Conservation (phyloP, 2,113 vertebrate species). For the Lota lota region DNA sequence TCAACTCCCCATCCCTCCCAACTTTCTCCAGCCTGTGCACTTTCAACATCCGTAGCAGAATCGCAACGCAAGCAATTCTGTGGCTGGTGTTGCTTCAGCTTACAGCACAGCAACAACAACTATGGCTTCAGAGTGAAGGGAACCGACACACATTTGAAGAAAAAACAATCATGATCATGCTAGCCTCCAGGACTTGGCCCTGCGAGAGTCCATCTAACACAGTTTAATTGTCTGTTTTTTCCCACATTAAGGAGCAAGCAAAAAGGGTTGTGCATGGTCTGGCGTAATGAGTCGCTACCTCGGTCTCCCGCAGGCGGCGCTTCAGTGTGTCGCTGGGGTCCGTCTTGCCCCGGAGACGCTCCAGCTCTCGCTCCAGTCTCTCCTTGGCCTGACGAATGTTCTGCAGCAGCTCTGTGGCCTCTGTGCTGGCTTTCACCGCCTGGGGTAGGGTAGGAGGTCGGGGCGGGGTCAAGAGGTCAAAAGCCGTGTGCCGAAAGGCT, state of each 20-base stretch:
- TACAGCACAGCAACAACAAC: too few relatives aligned
- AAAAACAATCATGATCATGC: too few relatives aligned
- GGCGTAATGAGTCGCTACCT: constrained; percentile 70
- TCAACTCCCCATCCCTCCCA: too few relatives aligned
- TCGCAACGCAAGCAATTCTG: too few relatives aligned
- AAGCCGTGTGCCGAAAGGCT: constrained; percentile 25
- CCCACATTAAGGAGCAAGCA: not conserved
- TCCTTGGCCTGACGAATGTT: constrained; percentile 98
- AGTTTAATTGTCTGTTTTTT: too few relatives aligned
- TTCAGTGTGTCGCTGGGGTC: constrained; percentile 93
- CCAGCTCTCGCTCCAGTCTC: constrained; percentile 89
- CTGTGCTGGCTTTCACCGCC: constrained; percentile 97
- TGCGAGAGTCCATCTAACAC: too few relatives aligned
- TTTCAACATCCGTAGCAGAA: too few relatives aligned
- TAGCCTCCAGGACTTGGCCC: too few relatives aligned
- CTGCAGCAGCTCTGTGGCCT: constrained; percentile 96
- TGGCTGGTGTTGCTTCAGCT: too few relatives aligned
- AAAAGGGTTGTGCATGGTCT: constrained; percentile 7
- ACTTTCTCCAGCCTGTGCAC: too few relatives aligned
- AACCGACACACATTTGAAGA: too few relatives aligned
- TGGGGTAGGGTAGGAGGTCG: constrained; percentile 50
- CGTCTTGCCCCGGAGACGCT: constrained; percentile 87
- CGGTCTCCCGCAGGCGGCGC: constrained; percentile 89
- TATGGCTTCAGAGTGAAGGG: too few relatives aligned
- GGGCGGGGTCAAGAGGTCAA: constrained; percentile 21